These are phyloP conservation scores for Bergia sp. DNA, from an alignment of 92 coral and sea anemone species.

Conservation along the genomic window DNA sequence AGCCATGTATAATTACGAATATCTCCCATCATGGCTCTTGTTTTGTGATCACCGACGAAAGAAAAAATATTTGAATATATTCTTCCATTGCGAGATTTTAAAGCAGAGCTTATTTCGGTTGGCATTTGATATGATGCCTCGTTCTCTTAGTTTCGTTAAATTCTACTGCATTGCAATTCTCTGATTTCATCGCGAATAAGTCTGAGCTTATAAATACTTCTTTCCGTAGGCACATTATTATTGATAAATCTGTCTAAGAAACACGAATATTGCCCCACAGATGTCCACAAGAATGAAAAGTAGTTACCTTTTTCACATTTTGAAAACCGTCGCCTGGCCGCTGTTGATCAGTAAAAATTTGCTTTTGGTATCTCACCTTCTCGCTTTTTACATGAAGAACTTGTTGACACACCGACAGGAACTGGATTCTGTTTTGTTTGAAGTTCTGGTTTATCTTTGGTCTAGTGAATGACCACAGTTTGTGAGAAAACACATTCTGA, in stretches of 20 bases:
- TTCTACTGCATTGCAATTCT: neutral
- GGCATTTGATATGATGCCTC: neutral
- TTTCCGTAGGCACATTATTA: neutral
- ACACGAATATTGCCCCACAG: neutral
- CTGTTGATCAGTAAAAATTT: neutral
- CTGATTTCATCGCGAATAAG: neutral
- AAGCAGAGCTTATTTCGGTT: too few relatives aligned
- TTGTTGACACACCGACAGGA: slow-evolving; percentile 20
- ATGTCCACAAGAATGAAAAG: neutral
- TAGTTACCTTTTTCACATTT: neutral
- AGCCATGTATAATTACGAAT: neutral
- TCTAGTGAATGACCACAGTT: slow-evolving; percentile 12
- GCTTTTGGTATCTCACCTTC: slow-evolving; percentile 3
- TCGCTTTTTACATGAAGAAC: neutral
- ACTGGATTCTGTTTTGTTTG: neutral
- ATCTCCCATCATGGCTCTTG: neutral
- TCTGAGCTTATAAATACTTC: neutral
- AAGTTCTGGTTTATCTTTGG: slow-evolving; percentile 13
- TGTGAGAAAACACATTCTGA: slow-evolving; percentile 1
- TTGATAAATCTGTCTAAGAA: neutral
- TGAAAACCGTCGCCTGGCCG: neutral
- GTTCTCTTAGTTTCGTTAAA: neutral
- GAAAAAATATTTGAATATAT: neutral
- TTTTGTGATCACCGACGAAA: neutral
- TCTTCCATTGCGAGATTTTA: neutral